Evolutionary conservation across 1,140 invertebrate genomes (phyloP), one percentile per base, ranked within the genome.

Genomic region (Drosophila chauvacae): DNA sequence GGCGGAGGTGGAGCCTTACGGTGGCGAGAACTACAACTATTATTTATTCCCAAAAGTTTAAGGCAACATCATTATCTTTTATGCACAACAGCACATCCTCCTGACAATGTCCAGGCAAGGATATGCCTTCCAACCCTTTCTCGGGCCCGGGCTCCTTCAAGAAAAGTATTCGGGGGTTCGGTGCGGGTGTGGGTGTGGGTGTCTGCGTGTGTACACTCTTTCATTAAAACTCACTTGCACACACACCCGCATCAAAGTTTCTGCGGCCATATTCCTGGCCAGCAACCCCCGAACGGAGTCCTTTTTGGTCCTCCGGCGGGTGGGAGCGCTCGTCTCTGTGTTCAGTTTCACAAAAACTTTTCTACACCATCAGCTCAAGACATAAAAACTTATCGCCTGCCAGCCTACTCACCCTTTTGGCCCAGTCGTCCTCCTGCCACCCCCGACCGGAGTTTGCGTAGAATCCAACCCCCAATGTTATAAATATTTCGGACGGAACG

Each of bases 61-160:
- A 87, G 88, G 83, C 90, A 91, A 91, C 88, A 91, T 91, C 88
- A 91, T 91, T 91, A 91, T 91, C 88, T 91, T 91, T 91, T 85
- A 85, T 90, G 84, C 85, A 90, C 76, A 80, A 61, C 50, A 61
- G 62, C 70, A 62, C 47, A 57, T 47, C 57, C 28, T 59, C 50
- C 60, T 47, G 65, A 47, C 55, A 70, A 68, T 68, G 66, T 68
- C 62, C 66, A 35, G 47, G 66, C 61, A 70, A 70, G 66, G 61
- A 51, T 66, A 30, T 68, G 48, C 71, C 48, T 64, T 61, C 41
- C 71, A 71, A 60, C 48, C 66, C 53, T 30, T 37, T 68, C 66
- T 45, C 20, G 33, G 48, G 30, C 5, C 53, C 14, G 23, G 77
- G 72, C 50, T 84, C 83, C 85, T 88, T 90, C 47, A 79, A 88